Evolutionary conservation across 2,797 vertebrate genomes (phyloP).

Genomic region (Micropoecilia bifurca): DNA sequence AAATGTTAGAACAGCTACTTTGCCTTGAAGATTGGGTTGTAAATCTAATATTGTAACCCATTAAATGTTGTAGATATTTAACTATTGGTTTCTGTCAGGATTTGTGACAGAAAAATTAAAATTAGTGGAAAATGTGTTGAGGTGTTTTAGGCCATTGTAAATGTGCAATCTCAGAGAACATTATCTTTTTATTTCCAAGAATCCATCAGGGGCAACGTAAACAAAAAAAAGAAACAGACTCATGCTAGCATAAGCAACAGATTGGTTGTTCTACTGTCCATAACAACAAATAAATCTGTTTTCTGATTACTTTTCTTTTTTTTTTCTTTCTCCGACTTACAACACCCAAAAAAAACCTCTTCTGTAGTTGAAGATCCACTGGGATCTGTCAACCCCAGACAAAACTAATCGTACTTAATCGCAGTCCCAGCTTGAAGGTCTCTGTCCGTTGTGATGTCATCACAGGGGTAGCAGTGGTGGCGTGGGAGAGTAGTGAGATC

Average conservation of each 20-base stretch:
- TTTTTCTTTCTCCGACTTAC: constrained; percentile 55
- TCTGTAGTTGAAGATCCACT: constrained; percentile 51
- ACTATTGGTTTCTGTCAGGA: background rate
- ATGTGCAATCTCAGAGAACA: background rate
- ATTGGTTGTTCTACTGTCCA: background rate
- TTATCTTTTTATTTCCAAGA: too few relatives aligned
- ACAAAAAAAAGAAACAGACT: background rate
- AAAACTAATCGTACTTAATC: constrained; percentile 78
- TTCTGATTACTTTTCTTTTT: constrained; percentile 29
- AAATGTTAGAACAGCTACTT: background rate
- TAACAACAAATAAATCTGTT: constrained; percentile 18
- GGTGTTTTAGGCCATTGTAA: background rate
- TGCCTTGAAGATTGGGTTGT: background rate
- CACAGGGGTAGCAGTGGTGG: constrained; percentile 62
- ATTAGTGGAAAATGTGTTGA: background rate
- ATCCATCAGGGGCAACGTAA: too few relatives aligned
- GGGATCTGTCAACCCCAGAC: constrained; percentile 67
- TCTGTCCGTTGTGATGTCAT: constrained; percentile 76
- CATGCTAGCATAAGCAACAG: background rate
- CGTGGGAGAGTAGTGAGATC: constrained; percentile 78
- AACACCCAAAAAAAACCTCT: constrained; percentile 33
- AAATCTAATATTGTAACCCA: background rate
- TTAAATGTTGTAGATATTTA: background rate
- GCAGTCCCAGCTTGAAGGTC: constrained; percentile 66
- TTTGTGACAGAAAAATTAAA: background rate